These are phyloP conservation scores for Labeo rohita DNA, from an alignment of 2,113 vertebrate species.

Conservation along the genomic window DNA sequence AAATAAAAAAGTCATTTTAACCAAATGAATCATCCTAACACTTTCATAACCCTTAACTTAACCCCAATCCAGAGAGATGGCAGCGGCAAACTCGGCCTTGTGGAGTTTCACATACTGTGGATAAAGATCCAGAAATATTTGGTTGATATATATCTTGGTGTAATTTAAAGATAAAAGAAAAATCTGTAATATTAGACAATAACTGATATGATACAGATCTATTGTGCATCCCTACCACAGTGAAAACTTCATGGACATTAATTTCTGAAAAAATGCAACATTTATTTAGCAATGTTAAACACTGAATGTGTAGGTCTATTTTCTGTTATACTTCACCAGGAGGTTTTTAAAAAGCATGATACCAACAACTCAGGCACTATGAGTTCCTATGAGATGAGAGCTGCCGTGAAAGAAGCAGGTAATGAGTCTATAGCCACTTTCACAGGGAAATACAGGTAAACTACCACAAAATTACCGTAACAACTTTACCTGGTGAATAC, in stretches of 20 bases:
- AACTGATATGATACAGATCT: not conserved
- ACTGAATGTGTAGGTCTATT: not conserved
- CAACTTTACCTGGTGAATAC: too few species aligned
- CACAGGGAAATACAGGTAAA: too few species aligned
- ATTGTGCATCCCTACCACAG: not conserved
- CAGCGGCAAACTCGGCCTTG: conserved; percentile 64
- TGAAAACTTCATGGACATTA: not conserved
- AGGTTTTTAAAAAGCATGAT: conserved; percentile 66
- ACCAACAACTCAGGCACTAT: conserved; percentile 66
- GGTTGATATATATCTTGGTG: conserved; percentile 48
- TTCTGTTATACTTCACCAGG: conserved; percentile 49
- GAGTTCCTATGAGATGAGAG: conserved; percentile 71
- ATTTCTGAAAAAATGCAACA: not conserved
- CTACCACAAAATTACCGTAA: too few species aligned
- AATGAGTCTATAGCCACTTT: not conserved
- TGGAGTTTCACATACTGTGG: conserved; percentile 73
- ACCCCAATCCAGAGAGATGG: conserved; percentile 64
- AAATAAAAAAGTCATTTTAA: not conserved
- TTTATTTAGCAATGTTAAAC: not conserved
- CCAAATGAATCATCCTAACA: not conserved
- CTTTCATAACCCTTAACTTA: conserved; percentile 44
- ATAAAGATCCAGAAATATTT: conserved; percentile 67
- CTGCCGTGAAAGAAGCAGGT: conserved; percentile 68
- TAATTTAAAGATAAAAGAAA: too few species aligned
- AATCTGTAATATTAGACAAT: not conserved